Evolutionary conservation across 1,140 invertebrate genomes (phyloP).

Genomic region (Dermatophagoides farinae): DNA sequence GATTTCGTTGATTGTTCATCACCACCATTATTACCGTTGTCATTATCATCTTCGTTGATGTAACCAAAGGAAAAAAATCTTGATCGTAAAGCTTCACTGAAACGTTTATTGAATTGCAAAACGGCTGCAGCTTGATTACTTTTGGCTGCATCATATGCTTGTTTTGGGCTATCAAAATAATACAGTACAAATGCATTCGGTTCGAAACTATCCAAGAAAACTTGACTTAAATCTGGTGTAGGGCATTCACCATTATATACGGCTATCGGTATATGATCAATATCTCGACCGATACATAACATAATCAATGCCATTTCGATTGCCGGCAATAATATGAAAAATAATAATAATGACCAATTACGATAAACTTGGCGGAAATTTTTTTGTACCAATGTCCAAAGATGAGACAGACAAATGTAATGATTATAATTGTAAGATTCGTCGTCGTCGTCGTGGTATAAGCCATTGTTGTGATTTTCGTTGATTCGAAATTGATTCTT

Average conservation of each 20-base stretch:
- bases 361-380: slow-evolving; percentile 15
- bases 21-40: slow-evolving; percentile 16
- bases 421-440: not conserved
- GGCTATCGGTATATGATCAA: slow-evolving; percentile 53
- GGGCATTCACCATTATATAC: slow-evolving; percentile 34
- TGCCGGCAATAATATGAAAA: slow-evolving; percentile 73
- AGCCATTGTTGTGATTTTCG: no score
- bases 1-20: slow-evolving; percentile 10
- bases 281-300: slow-evolving; percentile 71
- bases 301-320: slow-evolving; percentile 88
- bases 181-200: not conserved
- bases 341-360: slow-evolving; percentile 44
- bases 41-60: slow-evolving; percentile 15
- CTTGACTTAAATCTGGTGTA: not conserved
- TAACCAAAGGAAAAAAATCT: not conserved
- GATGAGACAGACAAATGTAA: not conserved
- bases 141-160: slow-evolving; percentile 14
- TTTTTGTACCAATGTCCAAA: slow-evolving; percentile 11
- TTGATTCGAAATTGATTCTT: no score
- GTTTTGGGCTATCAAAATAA: not conserved
- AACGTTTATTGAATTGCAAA: slow-evolving; percentile 9
- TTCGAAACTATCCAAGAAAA: slow-evolving; percentile 4
- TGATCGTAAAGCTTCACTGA: slow-evolving; percentile 9
- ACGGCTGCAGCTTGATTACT: slow-evolving; percentile 10
- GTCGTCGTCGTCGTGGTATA: no score